Evolutionary conservation across 2,888 invertebrate genomes (phyloP), one percentile per base, ranked within the genome.

Genomic region (Plagodis pulveraria): DNA sequence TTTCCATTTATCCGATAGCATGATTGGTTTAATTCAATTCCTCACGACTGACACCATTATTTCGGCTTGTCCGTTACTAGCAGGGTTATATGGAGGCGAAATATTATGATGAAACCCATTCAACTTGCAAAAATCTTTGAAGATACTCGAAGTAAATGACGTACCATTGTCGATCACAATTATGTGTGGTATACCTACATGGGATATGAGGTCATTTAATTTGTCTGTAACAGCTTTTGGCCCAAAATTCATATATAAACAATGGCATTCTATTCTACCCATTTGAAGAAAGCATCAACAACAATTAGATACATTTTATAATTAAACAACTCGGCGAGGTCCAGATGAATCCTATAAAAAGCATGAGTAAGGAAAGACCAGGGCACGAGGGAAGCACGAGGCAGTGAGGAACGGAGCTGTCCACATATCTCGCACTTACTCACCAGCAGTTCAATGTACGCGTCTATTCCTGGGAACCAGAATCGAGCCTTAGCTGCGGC

Each of bases 401-500:
- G 67, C 56, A 12, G 61, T 38, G 38, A 6, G 1, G 38, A 5
- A 5, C 38, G 38, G 38, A 38, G 38, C 38, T 38, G 38, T 38
- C 7, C 38, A 9, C 38, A 5, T 9, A 38, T 9, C 7, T 6
- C 38, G 38, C 38, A 38, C 38, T 1, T 9, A 22, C 22, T 33
- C 11, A 61, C 43, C 0, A 60, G 34, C 0, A 56, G 47, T 34
- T 70, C 71, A 1, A 70, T 41, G 6, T 56, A 46, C 2, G 40
- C 46, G 36, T 69, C 68, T 0, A 71, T 57, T 5, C 64, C 63
- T 0, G 72, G 70, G 40, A 72, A 73, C 70, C 70, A 72, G 10
- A 71, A 53, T 6, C 66, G 50, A 2, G 42, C 49, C 0, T 70
- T 58, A 0, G 69, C 69, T 6, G 65, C 67, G 0, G 68, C 65